A percentile compares a stretch with the other conserved stretches of the same genome.
These are phyloP conservation scores for Phrixothrix hirtus DNA, from an alignment of 2,888 invertebrate species.

Conservation along the genomic window DNA sequence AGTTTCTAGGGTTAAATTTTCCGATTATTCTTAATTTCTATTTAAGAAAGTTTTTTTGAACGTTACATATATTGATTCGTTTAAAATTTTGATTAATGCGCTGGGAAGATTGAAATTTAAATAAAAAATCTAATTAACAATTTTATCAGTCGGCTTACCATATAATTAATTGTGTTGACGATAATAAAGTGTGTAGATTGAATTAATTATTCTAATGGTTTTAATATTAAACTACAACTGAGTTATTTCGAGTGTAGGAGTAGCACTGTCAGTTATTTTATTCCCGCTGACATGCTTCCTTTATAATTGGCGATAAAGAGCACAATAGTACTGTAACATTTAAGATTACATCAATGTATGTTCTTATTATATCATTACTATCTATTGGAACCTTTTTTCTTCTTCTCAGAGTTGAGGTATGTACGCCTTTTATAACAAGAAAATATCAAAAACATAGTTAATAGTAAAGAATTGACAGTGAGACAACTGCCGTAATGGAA, in stretches of 20 bases:
- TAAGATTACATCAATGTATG: constrained; percentile 15
- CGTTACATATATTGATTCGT: too few species aligned
- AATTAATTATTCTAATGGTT: constrained; percentile 9
- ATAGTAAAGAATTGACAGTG: constrained; percentile 1
- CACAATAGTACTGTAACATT: constrained; percentile 9
- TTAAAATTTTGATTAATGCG: background rate
- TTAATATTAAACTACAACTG: constrained; percentile 1
- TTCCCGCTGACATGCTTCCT: constrained; percentile 2
- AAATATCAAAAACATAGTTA: too few species aligned
- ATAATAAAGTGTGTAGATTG: constrained; percentile 6
- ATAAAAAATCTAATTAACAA: constrained; percentile 1
- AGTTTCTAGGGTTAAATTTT: constrained; percentile 5
- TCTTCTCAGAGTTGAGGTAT: too few species aligned
- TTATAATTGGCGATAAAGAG: constrained; percentile 17
- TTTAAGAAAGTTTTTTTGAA: too few species aligned
- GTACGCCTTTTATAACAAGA: too few species aligned
- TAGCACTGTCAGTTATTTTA: constrained; percentile 1
- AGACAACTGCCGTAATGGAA: constrained; percentile 39
- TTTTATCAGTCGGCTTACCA: constrained; percentile 6
- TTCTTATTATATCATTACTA: constrained; percentile 8
- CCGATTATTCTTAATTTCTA: background rate
- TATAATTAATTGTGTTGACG: constrained; percentile 5
- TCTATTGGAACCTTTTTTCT: too few species aligned
- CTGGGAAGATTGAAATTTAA: background rate
- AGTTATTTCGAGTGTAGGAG: constrained; percentile 1